phyloP scores from a whole-genome alignment of 2,113 vertebrate genomes.

The Thamnaconus septentrionalis region DNA sequence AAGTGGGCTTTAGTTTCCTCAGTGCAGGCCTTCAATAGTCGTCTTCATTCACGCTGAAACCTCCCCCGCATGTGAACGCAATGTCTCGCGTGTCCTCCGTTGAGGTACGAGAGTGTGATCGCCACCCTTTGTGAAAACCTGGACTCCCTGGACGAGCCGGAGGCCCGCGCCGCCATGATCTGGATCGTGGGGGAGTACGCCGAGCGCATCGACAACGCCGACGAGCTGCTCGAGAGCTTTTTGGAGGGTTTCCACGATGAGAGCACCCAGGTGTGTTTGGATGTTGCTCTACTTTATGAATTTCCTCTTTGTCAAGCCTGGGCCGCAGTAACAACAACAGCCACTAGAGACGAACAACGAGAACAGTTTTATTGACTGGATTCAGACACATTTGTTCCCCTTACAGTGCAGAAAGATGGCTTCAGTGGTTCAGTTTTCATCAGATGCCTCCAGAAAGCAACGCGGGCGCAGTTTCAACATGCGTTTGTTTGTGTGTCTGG shows the following conservation, averaged over 20 bases:
- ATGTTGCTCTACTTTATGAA: neutral
- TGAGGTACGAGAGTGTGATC: conserved; percentile 94
- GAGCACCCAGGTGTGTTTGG: conserved; percentile 90
- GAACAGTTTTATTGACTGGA: too few species aligned
- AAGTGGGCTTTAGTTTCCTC: too few species aligned
- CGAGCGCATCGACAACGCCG: conserved; percentile 92
- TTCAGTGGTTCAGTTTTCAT: neutral
- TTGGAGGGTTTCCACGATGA: conserved; percentile 97
- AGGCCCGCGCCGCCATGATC: conserved; percentile 96
- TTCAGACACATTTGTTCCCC: too few species aligned
- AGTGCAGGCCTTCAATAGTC: too few species aligned
- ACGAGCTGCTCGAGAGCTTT: conserved; percentile 95
- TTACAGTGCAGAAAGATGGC: neutral
- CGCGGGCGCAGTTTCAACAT: neutral
- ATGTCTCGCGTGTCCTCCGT: conserved; percentile 7
- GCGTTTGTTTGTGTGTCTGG: conserved; percentile 1
- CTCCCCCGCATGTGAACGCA: conserved; percentile 15
- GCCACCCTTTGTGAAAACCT: conserved; percentile 96
- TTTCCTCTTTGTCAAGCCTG: too few species aligned
- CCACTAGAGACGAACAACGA: too few species aligned
- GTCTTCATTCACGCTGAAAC: neutral
- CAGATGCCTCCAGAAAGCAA: conserved; percentile 1
- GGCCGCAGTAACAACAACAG: too few species aligned
- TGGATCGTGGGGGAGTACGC: conserved; percentile 98
- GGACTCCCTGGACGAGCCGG: conserved; percentile 94